These are phyloP conservation scores for Aphis gossypii DNA, from an alignment of 1,140 invertebrate species.

Conservation along the genomic window DNA sequence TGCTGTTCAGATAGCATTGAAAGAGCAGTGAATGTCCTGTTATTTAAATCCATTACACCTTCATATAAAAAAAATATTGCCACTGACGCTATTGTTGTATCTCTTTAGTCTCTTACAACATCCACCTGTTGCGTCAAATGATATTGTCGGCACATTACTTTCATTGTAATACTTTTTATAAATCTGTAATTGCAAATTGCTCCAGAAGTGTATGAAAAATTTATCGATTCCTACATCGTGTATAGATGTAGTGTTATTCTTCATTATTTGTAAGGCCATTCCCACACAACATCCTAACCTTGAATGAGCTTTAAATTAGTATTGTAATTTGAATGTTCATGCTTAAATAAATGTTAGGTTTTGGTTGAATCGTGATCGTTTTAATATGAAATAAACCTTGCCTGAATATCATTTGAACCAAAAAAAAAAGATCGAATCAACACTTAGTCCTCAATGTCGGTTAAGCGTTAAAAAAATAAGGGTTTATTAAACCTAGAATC, in stretches of 20 bases:
- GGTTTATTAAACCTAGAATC: no score
- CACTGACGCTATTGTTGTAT: not conserved
- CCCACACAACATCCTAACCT: no score
- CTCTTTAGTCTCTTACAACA: slow-evolving; percentile 26
- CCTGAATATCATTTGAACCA: no score
- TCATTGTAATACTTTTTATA: not conserved
- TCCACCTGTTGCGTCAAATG: not conserved
- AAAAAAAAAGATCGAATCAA: no score
- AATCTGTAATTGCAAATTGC: slow-evolving; percentile 7
- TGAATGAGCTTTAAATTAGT: no score
- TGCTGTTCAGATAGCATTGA: slow-evolving; percentile 9
- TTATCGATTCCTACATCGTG: slow-evolving; percentile 11
- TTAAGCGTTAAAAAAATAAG: no score
- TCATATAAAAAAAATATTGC: not conserved
- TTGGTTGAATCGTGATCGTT: no score
- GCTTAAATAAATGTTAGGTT: no score
- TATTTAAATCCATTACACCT: slow-evolving; percentile 12
- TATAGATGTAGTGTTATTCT: not conserved
- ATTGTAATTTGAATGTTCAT: no score
- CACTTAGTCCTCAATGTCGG: no score
- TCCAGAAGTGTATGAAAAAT: not conserved
- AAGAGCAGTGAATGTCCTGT: slow-evolving; percentile 5
- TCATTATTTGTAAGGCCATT: slow-evolving; percentile 13
- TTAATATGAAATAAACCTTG: no score
- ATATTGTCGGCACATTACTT: not conserved